Evolutionary conservation across 2,797 vertebrate genomes (phyloP), one percentile per base, ranked within the genome.

Genomic region (Eulemur coronatus): DNA sequence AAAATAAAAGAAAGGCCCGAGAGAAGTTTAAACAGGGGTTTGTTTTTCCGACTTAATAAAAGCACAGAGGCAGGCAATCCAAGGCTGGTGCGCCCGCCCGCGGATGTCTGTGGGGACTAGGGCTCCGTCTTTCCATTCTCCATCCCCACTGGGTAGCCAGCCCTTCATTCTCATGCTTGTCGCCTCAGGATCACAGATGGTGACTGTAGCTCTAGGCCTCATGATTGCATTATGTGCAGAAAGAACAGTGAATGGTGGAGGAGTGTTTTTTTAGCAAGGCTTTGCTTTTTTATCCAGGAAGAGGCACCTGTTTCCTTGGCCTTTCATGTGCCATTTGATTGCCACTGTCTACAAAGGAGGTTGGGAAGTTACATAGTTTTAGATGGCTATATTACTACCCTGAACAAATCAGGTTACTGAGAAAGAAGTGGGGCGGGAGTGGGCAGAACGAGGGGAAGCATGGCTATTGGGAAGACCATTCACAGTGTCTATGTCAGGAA

Each of bases 1-100:
- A 92, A 96, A 95, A 92, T 9, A 38, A 76, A 94, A 87, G 69
- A 69, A 80, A 90, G 78, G 22, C 33, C 46, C 26, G 30, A 79
- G 18, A 78, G 38, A 91, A 38, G n/a, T 90, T 86, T 9, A 65
- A 59, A 59, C 3, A 15, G 8, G 30, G 3, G 17, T 52, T 52
- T 61, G 43, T 38, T 82, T 82, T 69, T 80, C 30, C 82, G 35
- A 87, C 41, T 61, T 46, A 28, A 26, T 78, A 61, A 65, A 75
- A 79, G n/a, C n/a, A 38, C 18, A 9, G 46, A n/a, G 72, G 28
- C 28, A 20, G 75, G 14, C n/a, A 52, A 24, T n/a, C 13, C 20
- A 33, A 11, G 35, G 13, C 22, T 43, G 30, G 41, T n/a, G 17
- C 24, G 10, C 15, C 26, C 30, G 15, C 18, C 18, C 20, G 2